Evolutionary conservation across 2,888 invertebrate species (phyloP), one percentile per base, ranked within the genome.

Genomic region (Sinodicranocentrus sp.): DNA sequence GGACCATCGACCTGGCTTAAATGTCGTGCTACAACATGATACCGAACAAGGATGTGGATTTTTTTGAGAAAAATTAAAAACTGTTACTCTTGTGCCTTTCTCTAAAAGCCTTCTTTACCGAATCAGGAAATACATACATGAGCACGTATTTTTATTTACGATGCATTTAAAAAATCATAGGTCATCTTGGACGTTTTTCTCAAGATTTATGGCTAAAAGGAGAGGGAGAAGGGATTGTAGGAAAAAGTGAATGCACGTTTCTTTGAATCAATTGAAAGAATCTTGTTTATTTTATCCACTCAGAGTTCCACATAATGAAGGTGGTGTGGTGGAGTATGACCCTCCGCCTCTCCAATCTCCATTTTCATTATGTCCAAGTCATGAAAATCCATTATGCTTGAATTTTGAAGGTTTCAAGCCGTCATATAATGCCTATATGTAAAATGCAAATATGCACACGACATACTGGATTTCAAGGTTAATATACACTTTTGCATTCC

Each of bases 401-500:
- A 3, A 71, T 71, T 33, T 21, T 59, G 71, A 71, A 52, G 71
- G 13, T 19, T 52, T 52, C 17, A 52, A 15, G 10, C 3, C 3
- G 10, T 33, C 33, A 3, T 33, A n/a, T n/a, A n/a, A n/a, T n/a
- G n/a, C n/a, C n/a, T n/a, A n/a, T n/a, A 33, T 3, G 33, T 6
- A 65, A n/a, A 65, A 43, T 65, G 15, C 8, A 70, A 70, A 28
- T 52, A 10, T 52, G 13, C 63, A 44, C 48, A 59, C 72, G 61
- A 63, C 19, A 68, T 57, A 48, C 76, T 77, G 76, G 76, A 77
- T 77, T 77, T 77, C 76, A 77, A 77, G 76, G 76, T 67, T 77
- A 77, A 77, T 77, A 39, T 25, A 33, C 33, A 33, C 33, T 33
- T 33, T 33, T 33, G 33, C 33, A 33, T 33, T 33, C 33, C 33